Conservation (phyloP, 2,113 vertebrate genomes). For the Arizona elegans region DNA sequence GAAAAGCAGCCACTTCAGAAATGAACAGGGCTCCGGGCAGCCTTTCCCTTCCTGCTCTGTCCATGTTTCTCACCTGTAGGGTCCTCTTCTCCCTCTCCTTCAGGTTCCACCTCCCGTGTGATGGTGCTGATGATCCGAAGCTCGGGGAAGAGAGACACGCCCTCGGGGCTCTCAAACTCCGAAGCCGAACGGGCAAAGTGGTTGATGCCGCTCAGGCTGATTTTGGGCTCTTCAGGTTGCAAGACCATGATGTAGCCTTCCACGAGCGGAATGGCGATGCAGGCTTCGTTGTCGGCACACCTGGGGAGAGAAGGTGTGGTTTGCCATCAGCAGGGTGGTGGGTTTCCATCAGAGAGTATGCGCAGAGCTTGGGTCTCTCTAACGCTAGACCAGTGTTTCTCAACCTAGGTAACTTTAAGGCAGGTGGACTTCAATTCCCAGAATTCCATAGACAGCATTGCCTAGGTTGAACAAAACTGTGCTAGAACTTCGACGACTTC, state of each 20-base stretch:
- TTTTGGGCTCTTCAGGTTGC: constrained; percentile 94
- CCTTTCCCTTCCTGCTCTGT: not conserved
- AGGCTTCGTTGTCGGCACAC: constrained; percentile 86
- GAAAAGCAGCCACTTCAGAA: not conserved
- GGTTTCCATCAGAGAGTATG: not conserved
- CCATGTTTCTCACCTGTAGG: constrained; percentile 78
- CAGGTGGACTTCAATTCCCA: not conserved
- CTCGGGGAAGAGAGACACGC: constrained; percentile 90
- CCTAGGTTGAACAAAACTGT: no score
- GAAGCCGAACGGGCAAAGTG: constrained; percentile 94
- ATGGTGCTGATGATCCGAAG: constrained; percentile 96
- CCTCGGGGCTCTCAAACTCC: constrained; percentile 88
- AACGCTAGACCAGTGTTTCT: not conserved
- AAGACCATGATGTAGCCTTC: constrained; percentile 92
- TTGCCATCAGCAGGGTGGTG: not conserved
- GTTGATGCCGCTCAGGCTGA: constrained; percentile 93
- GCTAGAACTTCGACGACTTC: not conserved
- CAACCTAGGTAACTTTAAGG: not conserved
- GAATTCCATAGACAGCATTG: not conserved
- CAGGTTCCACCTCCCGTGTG: constrained; percentile 87
- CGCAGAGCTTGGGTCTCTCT: no score
- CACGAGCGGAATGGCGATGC: constrained; percentile 79
- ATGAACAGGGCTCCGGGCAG: accelerated
- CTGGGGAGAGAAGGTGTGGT: constrained; percentile 53
- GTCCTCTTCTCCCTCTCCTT: constrained; percentile 85